Conservation (phyloP, 2,888 invertebrate genomes). For the Mimachlamys varia region DNA sequence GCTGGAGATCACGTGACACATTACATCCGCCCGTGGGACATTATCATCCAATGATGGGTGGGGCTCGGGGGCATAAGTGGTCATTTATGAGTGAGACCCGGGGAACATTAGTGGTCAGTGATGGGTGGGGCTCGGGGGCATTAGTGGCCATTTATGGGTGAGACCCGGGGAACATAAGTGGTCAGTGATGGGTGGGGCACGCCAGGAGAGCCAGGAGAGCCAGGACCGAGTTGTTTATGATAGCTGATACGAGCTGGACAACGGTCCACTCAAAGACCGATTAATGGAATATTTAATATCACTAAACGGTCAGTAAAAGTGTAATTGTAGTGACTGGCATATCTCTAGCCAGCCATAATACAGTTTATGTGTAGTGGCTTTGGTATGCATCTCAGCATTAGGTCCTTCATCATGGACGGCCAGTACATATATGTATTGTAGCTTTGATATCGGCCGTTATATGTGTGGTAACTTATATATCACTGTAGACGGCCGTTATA, state of each 20-base stretch:
- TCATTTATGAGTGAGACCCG: not conserved
- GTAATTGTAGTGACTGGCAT: no score
- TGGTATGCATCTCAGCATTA: no score
- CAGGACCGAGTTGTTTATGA: not conserved
- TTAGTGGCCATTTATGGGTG: not conserved
- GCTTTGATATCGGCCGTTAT: no score
- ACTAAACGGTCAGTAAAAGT: not conserved
- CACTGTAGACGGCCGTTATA: no score
- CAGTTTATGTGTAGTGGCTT: no score
- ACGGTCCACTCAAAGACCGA: no score
- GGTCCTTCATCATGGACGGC: no score
- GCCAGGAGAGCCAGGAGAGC: not conserved
- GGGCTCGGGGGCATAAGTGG: not conserved
- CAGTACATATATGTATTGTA: no score
- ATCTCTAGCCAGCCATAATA: no score
- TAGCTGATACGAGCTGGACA: no score
- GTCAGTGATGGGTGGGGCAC: not conserved
- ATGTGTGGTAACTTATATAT: no score
- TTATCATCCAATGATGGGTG: not conserved
- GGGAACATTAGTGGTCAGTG: not conserved
- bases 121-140: not conserved
- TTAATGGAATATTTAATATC: not conserved
- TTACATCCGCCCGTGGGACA: not conserved
- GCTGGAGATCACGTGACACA: not conserved
- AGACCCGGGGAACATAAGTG: not conserved